phyloP scores from a whole-genome alignment of 2,888 invertebrate genomes.

The Caenorhabditis wallacei region DNA sequence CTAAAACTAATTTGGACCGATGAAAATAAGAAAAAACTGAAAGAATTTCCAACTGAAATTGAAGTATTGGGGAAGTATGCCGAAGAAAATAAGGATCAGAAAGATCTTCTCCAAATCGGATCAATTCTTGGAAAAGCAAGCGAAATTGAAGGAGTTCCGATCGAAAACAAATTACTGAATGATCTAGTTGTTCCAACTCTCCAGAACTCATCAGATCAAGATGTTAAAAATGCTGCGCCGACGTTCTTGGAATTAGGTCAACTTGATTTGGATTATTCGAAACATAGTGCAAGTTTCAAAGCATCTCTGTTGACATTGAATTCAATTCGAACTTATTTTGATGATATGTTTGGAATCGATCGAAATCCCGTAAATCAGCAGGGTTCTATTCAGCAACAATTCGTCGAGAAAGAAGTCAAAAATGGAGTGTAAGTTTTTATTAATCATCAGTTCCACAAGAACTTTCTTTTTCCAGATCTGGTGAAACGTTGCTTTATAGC shows the following conservation, averaged over 20 bases:
- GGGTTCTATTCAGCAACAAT: too few relatives aligned
- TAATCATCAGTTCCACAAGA: neutral
- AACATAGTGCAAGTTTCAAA: conserved; percentile 4
- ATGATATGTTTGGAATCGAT: conserved; percentile 30
- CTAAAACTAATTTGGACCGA: neutral
- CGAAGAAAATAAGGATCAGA: neutral
- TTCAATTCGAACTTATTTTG: conserved; percentile 18
- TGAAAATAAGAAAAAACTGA: neutral
- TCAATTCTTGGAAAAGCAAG: conserved; percentile 7
- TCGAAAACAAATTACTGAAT: neutral
- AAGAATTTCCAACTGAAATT: conserved; percentile 4
- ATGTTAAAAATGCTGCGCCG: neutral
- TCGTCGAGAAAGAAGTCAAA: neutral
- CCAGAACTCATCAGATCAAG: neutral
- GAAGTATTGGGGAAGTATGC: conserved; percentile 6
- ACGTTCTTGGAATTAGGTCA: neutral
- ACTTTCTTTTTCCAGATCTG: neutral
- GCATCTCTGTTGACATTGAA: neutral
- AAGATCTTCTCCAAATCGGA: conserved; percentile 15
- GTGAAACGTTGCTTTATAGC: conserved; percentile 1
- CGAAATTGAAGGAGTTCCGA: conserved; percentile 9
- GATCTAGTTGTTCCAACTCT: neutral
- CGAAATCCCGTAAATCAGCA: too few relatives aligned
- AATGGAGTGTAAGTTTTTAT: conserved; percentile 19
- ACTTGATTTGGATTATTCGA: conserved; percentile 24